Conservation (phyloP, 37 sponge, comb jelly and placozoan species). For the Spongia lamella region DNA sequence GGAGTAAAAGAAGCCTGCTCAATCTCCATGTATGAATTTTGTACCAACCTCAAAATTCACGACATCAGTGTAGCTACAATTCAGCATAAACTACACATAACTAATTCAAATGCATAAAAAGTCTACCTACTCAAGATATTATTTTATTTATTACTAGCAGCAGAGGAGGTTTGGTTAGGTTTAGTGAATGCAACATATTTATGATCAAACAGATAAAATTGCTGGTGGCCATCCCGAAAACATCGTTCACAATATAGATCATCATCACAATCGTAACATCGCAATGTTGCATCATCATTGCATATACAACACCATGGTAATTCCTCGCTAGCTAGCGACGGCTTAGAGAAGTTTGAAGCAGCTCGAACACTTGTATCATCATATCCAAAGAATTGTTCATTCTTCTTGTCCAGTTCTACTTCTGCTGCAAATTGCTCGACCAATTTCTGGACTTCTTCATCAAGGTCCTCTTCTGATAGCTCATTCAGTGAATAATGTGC, state of each 20-base stretch:
- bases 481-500: too few relatives aligned
- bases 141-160: too few relatives aligned
- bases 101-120: too few relatives aligned
- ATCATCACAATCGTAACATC: conserved; percentile 85
- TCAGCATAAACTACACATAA: too few relatives aligned
- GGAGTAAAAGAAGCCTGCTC: too few relatives aligned
- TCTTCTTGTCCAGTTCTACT: conserved; percentile 58
- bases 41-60: too few relatives aligned
- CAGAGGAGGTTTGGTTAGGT: too few relatives aligned
- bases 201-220: conserved; percentile 81
- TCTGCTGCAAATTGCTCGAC: conserved; percentile 62
- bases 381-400: conserved; percentile 23
- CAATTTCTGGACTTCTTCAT: conserved; percentile 57
- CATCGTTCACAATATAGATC: conserved; percentile 92
- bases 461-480: conserved; percentile 6
- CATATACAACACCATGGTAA: conserved; percentile 97
- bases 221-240: conserved; percentile 87
- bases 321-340: conserved; percentile 41
- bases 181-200: conserved; percentile 40
- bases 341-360: background rate
- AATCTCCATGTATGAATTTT: too few relatives aligned
- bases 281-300: conserved; percentile 81
- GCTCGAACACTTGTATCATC: background rate
- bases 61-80: too few relatives aligned
- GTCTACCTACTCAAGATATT: too few relatives aligned